Base-by-base conservation (phyloP, 2,888 invertebrate genomes). In the Mayetiola destructor region DNA sequence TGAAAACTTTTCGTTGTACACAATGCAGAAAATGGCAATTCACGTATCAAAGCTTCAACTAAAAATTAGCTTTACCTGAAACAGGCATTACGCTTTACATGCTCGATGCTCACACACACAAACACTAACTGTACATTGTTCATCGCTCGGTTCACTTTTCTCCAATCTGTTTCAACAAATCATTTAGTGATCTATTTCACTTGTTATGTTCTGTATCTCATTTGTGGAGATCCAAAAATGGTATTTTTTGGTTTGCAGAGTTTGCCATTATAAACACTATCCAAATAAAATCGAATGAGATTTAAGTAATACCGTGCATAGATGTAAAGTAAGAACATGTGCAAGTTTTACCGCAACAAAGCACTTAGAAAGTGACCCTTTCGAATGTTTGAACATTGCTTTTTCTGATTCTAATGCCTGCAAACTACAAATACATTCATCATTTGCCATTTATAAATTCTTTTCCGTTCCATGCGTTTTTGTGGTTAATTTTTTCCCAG, bases 291-390 rank as follows among this genome's bases (percentile, higher is more conserved):
- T 9, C 21, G 23, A 18, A 10, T 20, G 23, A 23, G 23, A 27
- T n/a, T 2, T 27, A 42, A 10, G n/a, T 12, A 21, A 14, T 27
- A 48, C 2, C 14, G 4, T 27, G 27, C 48, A n/a, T 48, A 23
- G n/a, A 48, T 48, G 27, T 27, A 48, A 27, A 27, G 27, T 27
- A 48, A 27, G 16, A 48, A 48, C 27, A 27, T 48, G 27, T 48
- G 48, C 27, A 48, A 48, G 48, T 48, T 48, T n/a, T 48, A 27
- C 48, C 48, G 27, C 48, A 48, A 27, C 48, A 48, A 27, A 48
- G 48, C 48, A 48, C 48, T 48, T 48, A 48, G 27, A 48, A 48
- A 48, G 48, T 48, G 48, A 48, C 48, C 48, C 48, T 48, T 48
- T n/a, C n/a, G n/a, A n/a, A n/a, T n/a, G n/a, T n/a, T n/a, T n/a